Conservation (phyloP, 23 tunicate genomes). For the Trididemnum miniatum region DNA sequence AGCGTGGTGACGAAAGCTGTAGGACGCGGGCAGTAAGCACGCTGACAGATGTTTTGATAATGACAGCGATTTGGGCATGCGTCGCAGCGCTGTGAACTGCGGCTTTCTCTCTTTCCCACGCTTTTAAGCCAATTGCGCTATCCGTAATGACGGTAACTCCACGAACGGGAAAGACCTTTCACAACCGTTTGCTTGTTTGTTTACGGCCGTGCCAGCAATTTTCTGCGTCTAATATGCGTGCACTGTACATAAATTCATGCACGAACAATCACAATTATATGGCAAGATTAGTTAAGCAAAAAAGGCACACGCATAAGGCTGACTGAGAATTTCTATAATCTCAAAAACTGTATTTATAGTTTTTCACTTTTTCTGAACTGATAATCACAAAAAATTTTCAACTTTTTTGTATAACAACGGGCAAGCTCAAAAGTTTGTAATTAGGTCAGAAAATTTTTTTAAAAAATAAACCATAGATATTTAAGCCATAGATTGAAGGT, state of each 20-base stretch:
- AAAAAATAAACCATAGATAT: too few species aligned
- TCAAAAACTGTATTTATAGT: too few species aligned
- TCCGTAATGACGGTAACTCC: slow-evolving; percentile 27
- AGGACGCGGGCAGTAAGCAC: slow-evolving; percentile 40
- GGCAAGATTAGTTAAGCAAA: too few species aligned
- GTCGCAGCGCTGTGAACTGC: slow-evolving; percentile 57
- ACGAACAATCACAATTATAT: too few species aligned
- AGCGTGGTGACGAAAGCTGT: slow-evolving; percentile 3
- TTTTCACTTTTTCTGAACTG: too few species aligned
- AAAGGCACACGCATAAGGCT: too few species aligned
- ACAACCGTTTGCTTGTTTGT: not conserved
- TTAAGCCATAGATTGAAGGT: too few species aligned
- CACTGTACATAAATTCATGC: not conserved
- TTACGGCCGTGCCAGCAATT: not conserved
- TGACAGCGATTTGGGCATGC: slow-evolving; percentile 61
- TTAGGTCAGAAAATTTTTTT: too few species aligned
- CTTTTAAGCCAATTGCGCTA: slow-evolving; percentile 33
- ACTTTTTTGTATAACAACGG: too few species aligned
- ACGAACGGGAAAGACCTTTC: slow-evolving; percentile 11
- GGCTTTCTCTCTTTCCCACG: slow-evolving; percentile 52
- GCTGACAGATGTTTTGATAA: slow-evolving; percentile 84
- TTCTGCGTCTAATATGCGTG: slow-evolving; percentile 9
- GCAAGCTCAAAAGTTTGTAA: too few species aligned
- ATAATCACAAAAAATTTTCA: too few species aligned
- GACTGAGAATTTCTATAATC: too few species aligned